Conservation (phyloP, 2,113 vertebrate genomes). For the Saguinus imperator region DNA sequence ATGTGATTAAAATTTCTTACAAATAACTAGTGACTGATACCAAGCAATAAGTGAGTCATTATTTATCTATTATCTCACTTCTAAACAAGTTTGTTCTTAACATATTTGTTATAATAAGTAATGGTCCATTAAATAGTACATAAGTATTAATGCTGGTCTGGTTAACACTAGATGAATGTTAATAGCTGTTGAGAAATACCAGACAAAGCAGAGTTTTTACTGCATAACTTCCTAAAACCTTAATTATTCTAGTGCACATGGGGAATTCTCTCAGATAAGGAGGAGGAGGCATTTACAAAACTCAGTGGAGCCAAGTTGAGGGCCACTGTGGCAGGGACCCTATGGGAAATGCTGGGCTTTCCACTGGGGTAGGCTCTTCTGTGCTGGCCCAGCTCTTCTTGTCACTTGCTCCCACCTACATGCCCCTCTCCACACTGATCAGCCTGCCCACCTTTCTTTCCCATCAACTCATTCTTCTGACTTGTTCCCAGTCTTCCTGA, state of each 20-base stretch:
- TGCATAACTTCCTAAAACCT: not conserved
- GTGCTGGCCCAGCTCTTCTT: not conserved
- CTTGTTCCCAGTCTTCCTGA: not conserved
- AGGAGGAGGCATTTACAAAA: not conserved
- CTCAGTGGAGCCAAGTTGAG: not conserved
- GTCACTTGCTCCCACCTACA: not conserved
- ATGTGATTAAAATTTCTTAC: not conserved
- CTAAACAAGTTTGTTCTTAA: not conserved
- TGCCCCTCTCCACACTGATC: not conserved
- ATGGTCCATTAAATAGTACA: not conserved
- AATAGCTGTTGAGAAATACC: not conserved
- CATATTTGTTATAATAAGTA: not conserved
- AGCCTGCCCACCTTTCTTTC: not conserved
- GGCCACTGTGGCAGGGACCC: not conserved
- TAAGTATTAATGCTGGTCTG: not conserved
- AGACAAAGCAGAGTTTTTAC: not conserved
- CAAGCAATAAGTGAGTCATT: not conserved
- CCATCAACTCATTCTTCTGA: not conserved
- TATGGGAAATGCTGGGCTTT: not conserved
- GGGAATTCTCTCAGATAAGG: not conserved
- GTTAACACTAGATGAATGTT: not conserved
- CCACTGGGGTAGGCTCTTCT: not conserved
- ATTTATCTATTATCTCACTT: not conserved
- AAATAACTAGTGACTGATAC: not conserved
- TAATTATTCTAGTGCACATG: not conserved